Evolutionary conservation across 2,113 vertebrate genomes (phyloP), one percentile per base, ranked within the genome.

Genomic region (Heterochromis multidens): DNA sequence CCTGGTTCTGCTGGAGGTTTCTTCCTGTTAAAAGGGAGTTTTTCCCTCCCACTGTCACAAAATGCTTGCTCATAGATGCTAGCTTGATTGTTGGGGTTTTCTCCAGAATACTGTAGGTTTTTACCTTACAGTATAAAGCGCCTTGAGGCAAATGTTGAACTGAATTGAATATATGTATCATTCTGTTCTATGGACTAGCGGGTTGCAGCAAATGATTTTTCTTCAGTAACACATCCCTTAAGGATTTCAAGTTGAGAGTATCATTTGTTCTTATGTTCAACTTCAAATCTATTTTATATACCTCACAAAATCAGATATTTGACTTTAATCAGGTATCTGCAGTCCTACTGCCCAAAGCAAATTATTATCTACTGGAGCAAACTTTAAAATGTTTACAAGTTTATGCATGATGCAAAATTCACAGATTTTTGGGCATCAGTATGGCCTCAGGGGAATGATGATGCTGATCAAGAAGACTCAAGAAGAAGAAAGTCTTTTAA

Each of bases 401-500:
- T 54, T 46, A 56, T 60, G 23, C 43, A 67, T 25, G 35, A 74
- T 1, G 7, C 61, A 60, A 78, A 57, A 58, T 43, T 74, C 49
- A 74, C 60, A 82, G 72, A 72, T 79, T 58, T 63, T 80, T 1
- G 2, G 13, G 21, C 25, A 40, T 27, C 27, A 37, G 70, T 7
- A 81, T n/a, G 63, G 23, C 65, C 79, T 56, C 79, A 59, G 59
- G 82, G 25, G 40, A 11, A 23, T 52, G 33, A 25, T 35, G 29
- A 35, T 12, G 52, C 27, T 76, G 72, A 90, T 88, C 43, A 88
- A 82, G 54, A 13, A 52, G 31, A 27, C 46, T 74, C 2, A 13
- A 46, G 70, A 63, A 67, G 40, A 74, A 70, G 14, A 52, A 81
- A 76, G 49, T 82, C 35, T 90, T 52, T 81, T 43, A 81, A 80